Conservation (phyloP, 1,140 invertebrate genomes). For the Achroia grisella region DNA sequence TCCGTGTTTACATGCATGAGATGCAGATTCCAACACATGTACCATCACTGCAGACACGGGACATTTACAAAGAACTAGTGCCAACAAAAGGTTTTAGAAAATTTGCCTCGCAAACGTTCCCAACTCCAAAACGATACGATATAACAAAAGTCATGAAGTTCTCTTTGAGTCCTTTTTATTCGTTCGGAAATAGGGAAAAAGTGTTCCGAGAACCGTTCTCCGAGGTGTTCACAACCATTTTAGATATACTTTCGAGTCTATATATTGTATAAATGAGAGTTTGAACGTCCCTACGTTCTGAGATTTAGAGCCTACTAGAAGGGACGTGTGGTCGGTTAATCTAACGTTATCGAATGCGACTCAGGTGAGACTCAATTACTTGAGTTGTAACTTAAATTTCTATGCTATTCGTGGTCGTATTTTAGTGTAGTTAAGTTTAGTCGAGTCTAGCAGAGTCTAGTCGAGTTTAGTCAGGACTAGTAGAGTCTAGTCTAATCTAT, state of each 20-base stretch:
- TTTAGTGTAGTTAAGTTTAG: too few relatives aligned
- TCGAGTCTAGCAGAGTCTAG: too few relatives aligned
- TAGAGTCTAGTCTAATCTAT: too few relatives aligned
- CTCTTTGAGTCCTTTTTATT: slow-evolving; percentile 58
- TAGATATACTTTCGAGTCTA: slow-evolving; percentile 52
- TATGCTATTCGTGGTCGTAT: too few relatives aligned
- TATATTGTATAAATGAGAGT: slow-evolving; percentile 63
- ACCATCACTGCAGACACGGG: background rate
- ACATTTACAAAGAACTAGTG: slow-evolving; percentile 21
- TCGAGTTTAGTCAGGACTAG: too few relatives aligned
- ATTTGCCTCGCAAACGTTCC: slow-evolving; percentile 23
- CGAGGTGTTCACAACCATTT: slow-evolving; percentile 32
- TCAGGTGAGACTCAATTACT: too few relatives aligned
- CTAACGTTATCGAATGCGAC: background rate
- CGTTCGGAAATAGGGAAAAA: slow-evolving; percentile 62
- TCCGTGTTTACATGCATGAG: too few relatives aligned
- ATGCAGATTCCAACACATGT: too few relatives aligned
- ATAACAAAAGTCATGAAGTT: slow-evolving; percentile 63
- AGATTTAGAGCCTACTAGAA: background rate
- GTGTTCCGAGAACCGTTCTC: slow-evolving; percentile 52
- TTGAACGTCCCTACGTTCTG: slow-evolving; percentile 39
- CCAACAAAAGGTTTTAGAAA: slow-evolving; percentile 32
- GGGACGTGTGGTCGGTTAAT: slow-evolving; percentile 8
- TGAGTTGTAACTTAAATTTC: too few relatives aligned
- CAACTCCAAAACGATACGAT: slow-evolving; percentile 35